These are phyloP conservation scores for Polypedilum vanderplanki DNA, from an alignment of 1,140 invertebrate genomes.

Conservation along the genomic window DNA sequence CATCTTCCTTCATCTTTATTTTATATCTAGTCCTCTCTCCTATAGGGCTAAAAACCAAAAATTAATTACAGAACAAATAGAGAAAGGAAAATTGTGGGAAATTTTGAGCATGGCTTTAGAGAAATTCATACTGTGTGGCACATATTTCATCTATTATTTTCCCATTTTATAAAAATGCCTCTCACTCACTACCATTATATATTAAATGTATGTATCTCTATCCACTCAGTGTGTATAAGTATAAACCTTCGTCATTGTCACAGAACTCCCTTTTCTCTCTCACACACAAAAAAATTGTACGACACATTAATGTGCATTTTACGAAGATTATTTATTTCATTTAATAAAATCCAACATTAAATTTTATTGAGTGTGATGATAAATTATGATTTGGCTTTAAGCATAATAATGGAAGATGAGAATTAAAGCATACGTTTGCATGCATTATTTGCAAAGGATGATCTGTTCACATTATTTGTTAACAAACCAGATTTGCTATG, in stretches of 20 bases:
- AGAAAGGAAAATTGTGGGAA: slow-evolving; percentile 12
- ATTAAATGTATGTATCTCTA: not conserved
- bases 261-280: slow-evolving; percentile 6
- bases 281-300: not conserved
- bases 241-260: slow-evolving; percentile 15
- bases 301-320: slow-evolving; percentile 18
- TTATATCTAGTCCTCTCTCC: not conserved
- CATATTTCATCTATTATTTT: slow-evolving; percentile 20
- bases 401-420: not conserved
- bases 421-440: not conserved
- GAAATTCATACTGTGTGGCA: slow-evolving; percentile 12
- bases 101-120: slow-evolving; percentile 18
- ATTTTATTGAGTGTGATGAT: slow-evolving; percentile 14
- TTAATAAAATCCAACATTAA: slow-evolving; percentile 20
- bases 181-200: not conserved
- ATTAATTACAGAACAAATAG: slow-evolving; percentile 19
- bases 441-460: not conserved
- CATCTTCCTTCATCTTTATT: not conserved
- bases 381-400: not conserved
- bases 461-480: not conserved
- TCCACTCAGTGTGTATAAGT: not conserved
- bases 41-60: not conserved
- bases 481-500: too few species aligned
- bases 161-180: slow-evolving; percentile 13
- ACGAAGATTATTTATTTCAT: slow-evolving; percentile 14